Conservation (phyloP, 1,140 invertebrate species). For the Orussus abietinus region DNA sequence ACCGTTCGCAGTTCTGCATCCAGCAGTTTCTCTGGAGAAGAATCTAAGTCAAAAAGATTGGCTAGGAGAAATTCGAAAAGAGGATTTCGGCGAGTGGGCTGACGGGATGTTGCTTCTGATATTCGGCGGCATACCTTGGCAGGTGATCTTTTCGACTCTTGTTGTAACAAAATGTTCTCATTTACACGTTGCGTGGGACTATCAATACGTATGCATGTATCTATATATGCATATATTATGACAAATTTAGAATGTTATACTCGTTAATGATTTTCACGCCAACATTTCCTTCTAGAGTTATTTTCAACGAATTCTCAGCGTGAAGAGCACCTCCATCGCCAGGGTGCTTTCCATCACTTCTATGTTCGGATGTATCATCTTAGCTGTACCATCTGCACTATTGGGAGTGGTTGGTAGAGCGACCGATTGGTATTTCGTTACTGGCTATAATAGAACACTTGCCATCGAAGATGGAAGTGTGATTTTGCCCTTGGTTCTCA, state of each 20-base stretch:
- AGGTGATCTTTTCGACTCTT: too few relatives aligned
- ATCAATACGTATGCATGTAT: too few relatives aligned
- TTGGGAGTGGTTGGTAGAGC: constrained; percentile 70
- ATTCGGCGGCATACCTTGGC: constrained; percentile 84
- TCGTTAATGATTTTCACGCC: constrained; percentile 2
- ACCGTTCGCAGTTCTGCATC: constrained; percentile 60
- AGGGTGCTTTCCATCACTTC: constrained; percentile 71
- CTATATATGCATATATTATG: constrained; percentile 2
- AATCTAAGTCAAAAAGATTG: constrained; percentile 57
- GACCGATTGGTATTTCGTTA: constrained; percentile 62
- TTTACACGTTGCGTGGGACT: too few relatives aligned
- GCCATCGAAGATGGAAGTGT: constrained; percentile 57
- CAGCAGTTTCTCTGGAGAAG: constrained; percentile 54
- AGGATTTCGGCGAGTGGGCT: constrained; percentile 62
- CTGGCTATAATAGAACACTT: constrained; percentile 46
- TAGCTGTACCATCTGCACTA: constrained; percentile 71
- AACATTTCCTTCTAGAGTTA: constrained; percentile 61
- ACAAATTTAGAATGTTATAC: too few relatives aligned
- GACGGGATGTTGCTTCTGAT: constrained; percentile 70
- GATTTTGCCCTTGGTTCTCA: constrained; percentile 70
- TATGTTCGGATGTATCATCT: constrained; percentile 68
- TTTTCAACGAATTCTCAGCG: constrained; percentile 77
- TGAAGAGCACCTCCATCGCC: constrained; percentile 66
- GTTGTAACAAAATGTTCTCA: too few relatives aligned
- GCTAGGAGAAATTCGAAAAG: constrained; percentile 60